Evolutionary conservation across 2,888 invertebrate genomes (phyloP), one percentile per base, ranked within the genome.

Genomic region (Leistus spinibarbis): DNA sequence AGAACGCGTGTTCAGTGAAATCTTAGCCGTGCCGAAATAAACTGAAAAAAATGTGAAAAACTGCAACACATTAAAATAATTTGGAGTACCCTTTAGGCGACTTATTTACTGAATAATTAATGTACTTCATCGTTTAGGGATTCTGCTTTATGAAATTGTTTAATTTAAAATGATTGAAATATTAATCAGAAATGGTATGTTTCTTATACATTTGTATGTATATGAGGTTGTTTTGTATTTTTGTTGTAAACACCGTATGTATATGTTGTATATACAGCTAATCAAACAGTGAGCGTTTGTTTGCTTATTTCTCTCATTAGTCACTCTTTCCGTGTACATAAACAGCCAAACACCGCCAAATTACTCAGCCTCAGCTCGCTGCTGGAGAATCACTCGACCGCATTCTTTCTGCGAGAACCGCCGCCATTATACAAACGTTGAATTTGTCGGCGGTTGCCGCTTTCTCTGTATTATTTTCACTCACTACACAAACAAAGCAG

Each of bases 401-500:
- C 40, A 40, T 40, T 40, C 40, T 40, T 40, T 40, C 40, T 40
- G 10, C 4, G 40, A 40, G 40, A 40, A 40, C 7, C 40, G 40
- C 40, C 7, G 40, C 40, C 40, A 40, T 40, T 40, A 13, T 40
- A 7, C 27, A 13, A 9, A 27, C 64, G 27, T 54, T 54, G 68
- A 68, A 68, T 68, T 68, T 68, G 68, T 68, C 68, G 20, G 68
- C 64, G 64, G 22, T 64, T n/a, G n/a, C 27, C n/a, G 7, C 13
- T 23, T 69, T n/a, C 69, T 27, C 56, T 57, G 27, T 60, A 69
- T 69, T 69, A 69, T 69, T 69, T 69, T 40, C 40, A 40, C 40
- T 40, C 40, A 4, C 4, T 40, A 40, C 7, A 40, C 40, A 40
- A 16, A 40, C 20, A 70, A 70, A 62, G n/a, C 62, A 70, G 53